Base-by-base conservation (phyloP, 2,888 invertebrate genomes). In the Netelia fuscicornis region DNA sequence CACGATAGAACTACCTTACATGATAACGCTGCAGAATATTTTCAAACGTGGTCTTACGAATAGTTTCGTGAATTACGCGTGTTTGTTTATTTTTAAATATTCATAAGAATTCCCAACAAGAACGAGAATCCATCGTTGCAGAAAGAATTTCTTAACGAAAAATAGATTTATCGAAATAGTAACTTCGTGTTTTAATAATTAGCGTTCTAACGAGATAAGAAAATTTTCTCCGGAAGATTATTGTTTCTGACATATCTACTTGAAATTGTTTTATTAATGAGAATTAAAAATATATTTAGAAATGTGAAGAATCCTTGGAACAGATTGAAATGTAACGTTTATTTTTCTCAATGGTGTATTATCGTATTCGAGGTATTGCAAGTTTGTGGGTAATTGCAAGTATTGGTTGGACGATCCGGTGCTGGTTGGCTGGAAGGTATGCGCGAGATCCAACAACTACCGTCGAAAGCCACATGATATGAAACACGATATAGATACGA, bases 391-490 rank as follows among this genome's bases (percentile, higher is more conserved):
- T 75, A 75, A 64, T 64, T 75, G 75, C 60, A 54, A 37, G 52
- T 64, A 54, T 42, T 75, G 20, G 48, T 74, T 62, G 60, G 64
- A 17, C 58, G 42, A 25, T 23, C 20, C 56, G 67, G 23, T 58
- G 48, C 48, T 60, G 23, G 23, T 25, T 44, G 23, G 48, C 17
- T 67, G 11, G 60, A 48, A 62, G 81, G 68, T 68, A 75, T 68
- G 68, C 62, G 62, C 60, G 42, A 58, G 67, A 2, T 9, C 81
- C 30, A 81, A 56, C 74, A 56, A 62, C 37, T 17, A 65, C 17
- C 64, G 25, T 13, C 68, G 60, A 78, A 78, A 74, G 74, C 68
- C 62, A 62, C 48, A 48, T 17, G 48, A 44, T 30, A 48, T 37
- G 48, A 62, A 74, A 62, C 48, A 62, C 48, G 74, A 62, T 48